Conservation (phyloP, 2,797 vertebrate species). For the Schizothorax lantsangensis region DNA sequence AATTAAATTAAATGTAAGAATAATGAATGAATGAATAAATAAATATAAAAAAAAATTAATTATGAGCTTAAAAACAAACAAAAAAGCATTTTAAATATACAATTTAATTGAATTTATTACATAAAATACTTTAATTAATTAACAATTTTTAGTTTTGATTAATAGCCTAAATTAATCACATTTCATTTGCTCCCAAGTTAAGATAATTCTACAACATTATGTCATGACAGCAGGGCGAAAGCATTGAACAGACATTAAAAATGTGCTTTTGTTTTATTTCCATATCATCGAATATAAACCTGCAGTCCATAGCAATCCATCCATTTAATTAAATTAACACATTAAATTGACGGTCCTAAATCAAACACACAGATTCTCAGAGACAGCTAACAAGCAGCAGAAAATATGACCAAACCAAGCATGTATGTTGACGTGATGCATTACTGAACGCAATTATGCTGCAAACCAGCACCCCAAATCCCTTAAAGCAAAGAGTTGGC, state of each 20-base stretch:
- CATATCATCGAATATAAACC: background rate
- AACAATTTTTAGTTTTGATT: background rate
- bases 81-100: background rate
- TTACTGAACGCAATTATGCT: conserved; percentile 25
- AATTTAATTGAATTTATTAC: background rate
- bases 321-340: background rate
- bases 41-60: no score
- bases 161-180: background rate
- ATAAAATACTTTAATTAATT: background rate
- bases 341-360: background rate
- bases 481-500: conserved; percentile 44
- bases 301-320: background rate
- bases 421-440: background rate
- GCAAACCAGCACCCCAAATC: conserved; percentile 16
- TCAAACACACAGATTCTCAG: conserved; percentile 2
- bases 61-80: no score
- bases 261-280: background rate
- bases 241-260: background rate
- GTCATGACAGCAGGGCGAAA: background rate
- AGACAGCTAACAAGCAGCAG: conserved; percentile 31
- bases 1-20: no score
- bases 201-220: background rate
- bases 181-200: background rate
- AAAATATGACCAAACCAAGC: conserved; percentile 29
- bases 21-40: no score